Evolutionary conservation across 2,797 vertebrate species (phyloP), one percentile per base, ranked within the genome.

Genomic region (Labroides dimidiatus): DNA sequence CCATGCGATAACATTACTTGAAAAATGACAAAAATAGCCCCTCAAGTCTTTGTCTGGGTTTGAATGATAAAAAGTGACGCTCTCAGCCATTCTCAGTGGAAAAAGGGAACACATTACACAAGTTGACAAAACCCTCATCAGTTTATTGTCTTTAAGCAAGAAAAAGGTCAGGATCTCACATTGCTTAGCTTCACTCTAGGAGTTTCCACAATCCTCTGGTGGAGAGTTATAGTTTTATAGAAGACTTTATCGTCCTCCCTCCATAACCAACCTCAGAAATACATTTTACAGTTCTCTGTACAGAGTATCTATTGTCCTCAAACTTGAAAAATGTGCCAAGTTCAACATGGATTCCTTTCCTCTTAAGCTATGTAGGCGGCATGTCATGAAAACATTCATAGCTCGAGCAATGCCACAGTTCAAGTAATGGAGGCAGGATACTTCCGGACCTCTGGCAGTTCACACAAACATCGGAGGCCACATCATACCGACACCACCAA

Each of bases 111-210:
- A 5, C 36, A 77, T 69, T 39, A 21, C 24, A 10, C 48, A 76
- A 75, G 27, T 85, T 89, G 91, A 92, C 91, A 92, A 93, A 93
- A 93, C 89, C 86, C 84, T 91, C 80, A 88, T 91, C 88, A 93
- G 89, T 93, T 93, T 93, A 93, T 93, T 93, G 91, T 93, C 91
- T 91, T 89, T 91, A 86, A 90, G 91, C 89, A 88, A 91, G 90
- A 89, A 91, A 91, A 92, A 90, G 82, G 85, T 91, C 86, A 91
- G 88, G 85, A 90, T 90, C 90, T 91, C 90, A 92, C 89, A 91
- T 92, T 91, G 89, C 88, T 91, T 80, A 84, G 88, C 89, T 66
- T 91, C 73, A 83, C 79, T 68, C 63, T 53, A 88, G 82, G 82
- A 91, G 82, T 81, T 84, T 84, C 77, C 83, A 88, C 85, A 73